Evolutionary conservation across 2,888 invertebrate genomes (phyloP).

Genomic region (Eupithecia subfuscata): DNA sequence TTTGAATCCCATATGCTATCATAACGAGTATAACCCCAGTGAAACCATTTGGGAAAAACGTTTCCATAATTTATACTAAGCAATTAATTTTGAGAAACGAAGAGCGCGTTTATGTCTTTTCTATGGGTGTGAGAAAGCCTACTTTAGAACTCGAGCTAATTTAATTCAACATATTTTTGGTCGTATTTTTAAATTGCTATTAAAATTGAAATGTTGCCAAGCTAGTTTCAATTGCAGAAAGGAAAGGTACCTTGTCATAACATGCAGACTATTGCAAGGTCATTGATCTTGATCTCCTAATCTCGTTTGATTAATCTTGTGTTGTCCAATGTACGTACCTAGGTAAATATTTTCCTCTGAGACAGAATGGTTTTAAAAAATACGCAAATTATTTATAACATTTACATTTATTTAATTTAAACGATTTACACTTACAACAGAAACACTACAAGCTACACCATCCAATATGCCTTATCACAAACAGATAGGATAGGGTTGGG

Average conservation of each 20-base stretch:
- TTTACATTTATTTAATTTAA: neutral
- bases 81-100: slow-evolving; percentile 9
- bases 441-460: slow-evolving; percentile 18
- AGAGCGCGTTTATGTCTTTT: slow-evolving; percentile 28
- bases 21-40: neutral
- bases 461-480: slow-evolving; percentile 45
- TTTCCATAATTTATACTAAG: neutral
- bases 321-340: neutral
- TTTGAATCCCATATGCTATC: neutral
- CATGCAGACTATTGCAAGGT: slow-evolving; percentile 40
- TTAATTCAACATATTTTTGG: neutral
- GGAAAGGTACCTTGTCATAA: slow-evolving; percentile 38
- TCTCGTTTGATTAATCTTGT: slow-evolving; percentile 31
- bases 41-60: neutral
- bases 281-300: slow-evolving; percentile 38
- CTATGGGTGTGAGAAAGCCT: slow-evolving; percentile 11
- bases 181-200: neutral
- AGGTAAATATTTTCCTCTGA: neutral
- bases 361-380: neutral
- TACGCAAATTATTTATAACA: neutral
- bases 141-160: neutral
- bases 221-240: slow-evolving; percentile 38
- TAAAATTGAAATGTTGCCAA: slow-evolving; percentile 21
- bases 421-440: neutral
- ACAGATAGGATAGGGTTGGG: slow-evolving; percentile 46